Percentiles rank a stretch among this genome's conserved stretches.
Conservation (phyloP, 2,113 vertebrate species). For the Oxyruncus cristatus region DNA sequence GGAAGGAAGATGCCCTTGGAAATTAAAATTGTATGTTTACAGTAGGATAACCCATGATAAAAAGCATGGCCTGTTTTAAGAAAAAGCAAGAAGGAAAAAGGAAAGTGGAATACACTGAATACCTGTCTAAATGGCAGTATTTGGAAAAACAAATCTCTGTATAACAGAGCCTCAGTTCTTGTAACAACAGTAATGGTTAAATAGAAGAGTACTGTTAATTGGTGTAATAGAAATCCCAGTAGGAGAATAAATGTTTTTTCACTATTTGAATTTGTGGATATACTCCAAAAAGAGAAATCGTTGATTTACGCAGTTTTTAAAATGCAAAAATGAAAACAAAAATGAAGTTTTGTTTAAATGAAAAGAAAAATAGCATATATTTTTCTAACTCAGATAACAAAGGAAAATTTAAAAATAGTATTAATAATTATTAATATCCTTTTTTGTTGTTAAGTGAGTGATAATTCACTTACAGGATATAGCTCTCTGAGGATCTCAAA, state of each 20-base stretch:
- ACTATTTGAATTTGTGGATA: neutral
- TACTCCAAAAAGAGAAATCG: neutral
- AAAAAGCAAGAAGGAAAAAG: constrained; percentile 9
- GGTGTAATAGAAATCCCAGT: neutral
- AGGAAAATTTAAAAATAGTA: neutral
- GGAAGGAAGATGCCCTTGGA: constrained; percentile 27
- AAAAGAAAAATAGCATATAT: neutral
- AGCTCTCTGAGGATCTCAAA: neutral
- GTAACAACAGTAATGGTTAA: neutral
- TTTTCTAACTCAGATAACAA: neutral
- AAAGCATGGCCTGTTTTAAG: constrained; percentile 50
- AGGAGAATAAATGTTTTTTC: neutral
- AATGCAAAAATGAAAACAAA: neutral
- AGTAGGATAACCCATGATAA: constrained; percentile 40
- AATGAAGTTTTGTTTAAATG: neutral
- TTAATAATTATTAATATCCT: neutral
- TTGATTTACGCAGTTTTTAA: constrained; percentile 11
- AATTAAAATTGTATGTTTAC: constrained; percentile 69
- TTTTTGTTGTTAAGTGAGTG: neutral
- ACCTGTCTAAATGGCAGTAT: neutral
- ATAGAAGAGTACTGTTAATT: neutral
- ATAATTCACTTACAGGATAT: neutral
- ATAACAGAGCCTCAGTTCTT: neutral
- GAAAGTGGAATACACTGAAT: neutral
- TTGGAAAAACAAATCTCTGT: neutral